These are phyloP conservation scores for Fratercula arctica DNA, from an alignment of 2,797 vertebrate genomes.

Conservation along the genomic window DNA sequence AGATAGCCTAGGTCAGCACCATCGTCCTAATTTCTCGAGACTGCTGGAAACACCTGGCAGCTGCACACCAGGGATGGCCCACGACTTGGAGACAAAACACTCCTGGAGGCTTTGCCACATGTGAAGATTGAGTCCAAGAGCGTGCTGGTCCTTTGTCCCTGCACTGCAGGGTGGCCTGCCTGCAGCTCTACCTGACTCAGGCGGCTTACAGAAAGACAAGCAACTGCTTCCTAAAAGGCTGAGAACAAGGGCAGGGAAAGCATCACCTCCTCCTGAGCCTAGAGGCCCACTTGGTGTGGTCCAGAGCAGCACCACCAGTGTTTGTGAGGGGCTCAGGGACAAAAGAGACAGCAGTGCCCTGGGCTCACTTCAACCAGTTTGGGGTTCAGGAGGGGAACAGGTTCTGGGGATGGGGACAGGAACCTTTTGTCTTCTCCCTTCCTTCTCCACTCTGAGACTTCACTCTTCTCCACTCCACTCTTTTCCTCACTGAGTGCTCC, in stretches of 20 bases:
- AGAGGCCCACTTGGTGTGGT: neutral
- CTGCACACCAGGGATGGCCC: neutral
- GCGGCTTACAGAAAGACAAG: neutral
- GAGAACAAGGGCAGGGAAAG: neutral
- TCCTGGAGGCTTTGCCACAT: neutral
- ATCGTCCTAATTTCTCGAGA: neutral
- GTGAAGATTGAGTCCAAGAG: neutral
- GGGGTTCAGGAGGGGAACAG: neutral
- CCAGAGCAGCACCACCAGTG: neutral
- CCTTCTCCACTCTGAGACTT: neutral
- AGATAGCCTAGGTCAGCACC: neutral
- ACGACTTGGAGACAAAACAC: neutral
- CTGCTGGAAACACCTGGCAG: neutral
- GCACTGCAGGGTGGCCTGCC: neutral
- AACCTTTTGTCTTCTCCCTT: neutral
- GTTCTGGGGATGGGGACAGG: neutral
- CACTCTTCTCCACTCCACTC: too few relatives aligned
- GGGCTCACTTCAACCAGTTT: neutral
- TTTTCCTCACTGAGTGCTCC: neutral
- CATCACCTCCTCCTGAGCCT: neutral
- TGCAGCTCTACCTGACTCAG: neutral
- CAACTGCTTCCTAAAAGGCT: neutral
- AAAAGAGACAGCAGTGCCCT: neutral
- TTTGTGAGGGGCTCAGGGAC: rapidly evolving
- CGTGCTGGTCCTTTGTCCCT: neutral